Conservation (phyloP, 2,113 vertebrate species). For the Poeciliopsis prolifica region DNA sequence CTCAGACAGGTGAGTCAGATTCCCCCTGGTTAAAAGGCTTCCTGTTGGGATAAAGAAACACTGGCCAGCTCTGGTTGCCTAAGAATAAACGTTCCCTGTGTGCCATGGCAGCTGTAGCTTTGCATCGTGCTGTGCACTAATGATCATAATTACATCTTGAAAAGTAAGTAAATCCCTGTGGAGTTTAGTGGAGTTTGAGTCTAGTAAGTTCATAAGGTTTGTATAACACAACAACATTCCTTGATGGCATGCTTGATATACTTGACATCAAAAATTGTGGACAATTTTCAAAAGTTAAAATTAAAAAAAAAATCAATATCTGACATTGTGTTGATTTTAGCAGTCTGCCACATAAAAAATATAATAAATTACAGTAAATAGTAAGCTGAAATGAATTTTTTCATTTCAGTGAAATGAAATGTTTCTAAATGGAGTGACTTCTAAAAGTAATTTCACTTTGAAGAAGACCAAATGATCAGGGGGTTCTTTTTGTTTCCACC, state of each 20-base stretch:
- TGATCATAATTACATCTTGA: constrained; percentile 64
- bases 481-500: constrained; percentile 46
- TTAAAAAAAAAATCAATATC: too few relatives aligned
- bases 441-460: constrained; percentile 52
- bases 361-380: not conserved
- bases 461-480: constrained; percentile 41
- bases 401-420: too few relatives aligned
- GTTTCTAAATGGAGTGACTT: constrained; percentile 39
- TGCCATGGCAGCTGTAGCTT: constrained; percentile 54
- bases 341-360: too few relatives aligned
- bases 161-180: constrained; percentile 31
- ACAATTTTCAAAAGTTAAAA: not conserved
- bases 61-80: constrained; percentile 39
- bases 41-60: constrained; percentile 35
- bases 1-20: constrained; percentile 19
- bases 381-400: constrained; percentile 12
- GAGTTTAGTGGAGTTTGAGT: constrained; percentile 1
- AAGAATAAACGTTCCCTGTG: constrained; percentile 49
- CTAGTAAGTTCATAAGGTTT: not conserved
- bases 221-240: not conserved
- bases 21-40: constrained; percentile 7
- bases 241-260: not conserved
- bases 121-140: constrained; percentile 60
- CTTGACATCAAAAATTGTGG: not conserved
- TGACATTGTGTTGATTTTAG: too few relatives aligned